Base-by-base conservation (phyloP, 1,140 invertebrate species). In the Leptinotarsa texana region DNA sequence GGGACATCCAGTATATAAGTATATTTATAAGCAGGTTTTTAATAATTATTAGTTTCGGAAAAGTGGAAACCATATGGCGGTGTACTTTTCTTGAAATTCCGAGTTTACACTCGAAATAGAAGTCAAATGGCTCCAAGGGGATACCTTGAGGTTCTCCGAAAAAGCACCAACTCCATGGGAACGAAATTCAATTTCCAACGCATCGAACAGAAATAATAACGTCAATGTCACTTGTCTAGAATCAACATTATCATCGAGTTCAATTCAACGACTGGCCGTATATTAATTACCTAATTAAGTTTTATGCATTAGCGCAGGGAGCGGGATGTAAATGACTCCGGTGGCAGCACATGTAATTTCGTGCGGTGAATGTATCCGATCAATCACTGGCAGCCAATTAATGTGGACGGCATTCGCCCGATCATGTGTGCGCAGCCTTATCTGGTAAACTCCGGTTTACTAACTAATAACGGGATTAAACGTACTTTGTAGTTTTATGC, bases 351-450 rank as follows among this genome's bases (percentile, higher is more conserved):
- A 69, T 69, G 67, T 49, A 69, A 69, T 69, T 69, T 69, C 6
- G 27, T 33, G 47, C 27, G 67, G 27, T 49, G 67, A 24, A 69
- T 48, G 17, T 1, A 0, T 33, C 11, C 42, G 27, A 69, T 69
- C 67, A 69, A 69, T 69, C 67, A 69, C 67, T 47, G 67, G 5
- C 27, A 17, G 4, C 67, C 67, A 49, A 69, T 69, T 69, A 69
- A 69, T 69, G 42, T 17, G 18, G 4, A 21, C 63, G 17, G 63
- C 63, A 57, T 57, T 57, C 6, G 51, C n/a, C 51, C 51, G 51
- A 57, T 57, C 51, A 57, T 57, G 51, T 57, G 51, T 57, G 51
- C 15, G 51, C 4, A 57, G 51, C 51, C 17, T 57, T 57, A 57
- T 57, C 51, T 57, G 51, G 17, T 57, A 57, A 57, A 57, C 51